Percentiles rank a stretch among this genome's conserved stretches.
These are phyloP conservation scores for Steatornis caripensis DNA, from an alignment of 2,113 vertebrate genomes.

Conservation along the genomic window DNA sequence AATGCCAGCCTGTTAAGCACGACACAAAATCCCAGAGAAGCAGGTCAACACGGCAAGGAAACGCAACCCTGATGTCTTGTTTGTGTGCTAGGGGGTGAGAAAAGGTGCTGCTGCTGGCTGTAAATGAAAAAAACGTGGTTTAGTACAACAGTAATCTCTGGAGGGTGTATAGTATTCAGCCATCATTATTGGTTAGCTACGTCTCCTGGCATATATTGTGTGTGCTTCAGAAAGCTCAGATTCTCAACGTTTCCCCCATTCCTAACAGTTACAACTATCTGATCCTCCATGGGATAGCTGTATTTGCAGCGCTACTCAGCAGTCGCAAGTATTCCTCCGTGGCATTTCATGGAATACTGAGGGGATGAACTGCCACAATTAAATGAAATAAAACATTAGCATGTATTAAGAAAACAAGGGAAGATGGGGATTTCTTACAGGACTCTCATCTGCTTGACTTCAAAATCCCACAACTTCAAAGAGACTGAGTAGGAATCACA, in stretches of 20 bases:
- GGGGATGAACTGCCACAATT: background rate
- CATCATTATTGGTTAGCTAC: background rate
- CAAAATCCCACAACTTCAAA: background rate
- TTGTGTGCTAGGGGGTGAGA: background rate
- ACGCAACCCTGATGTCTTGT: background rate
- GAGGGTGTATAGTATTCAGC: background rate
- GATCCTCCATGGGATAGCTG: background rate
- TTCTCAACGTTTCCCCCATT: background rate
- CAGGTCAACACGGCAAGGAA: background rate
- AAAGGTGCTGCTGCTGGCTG: background rate
- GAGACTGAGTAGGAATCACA: background rate
- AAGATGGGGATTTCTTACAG: background rate
- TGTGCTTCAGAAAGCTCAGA: background rate
- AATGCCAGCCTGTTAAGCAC: background rate
- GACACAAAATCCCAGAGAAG: background rate
- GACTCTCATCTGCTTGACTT: background rate
- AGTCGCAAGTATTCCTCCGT: background rate
- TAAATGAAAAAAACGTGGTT: background rate
- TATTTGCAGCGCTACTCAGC: background rate
- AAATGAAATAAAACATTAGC: background rate
- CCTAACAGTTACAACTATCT: background rate
- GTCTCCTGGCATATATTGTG: background rate
- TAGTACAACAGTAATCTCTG: background rate
- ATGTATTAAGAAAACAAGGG: background rate
- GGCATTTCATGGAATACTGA: background rate